A percentile compares a stretch with the other conserved stretches of the same genome.
Conservation (phyloP, 2,888 invertebrate genomes). For the Acholoe squamosa region DNA sequence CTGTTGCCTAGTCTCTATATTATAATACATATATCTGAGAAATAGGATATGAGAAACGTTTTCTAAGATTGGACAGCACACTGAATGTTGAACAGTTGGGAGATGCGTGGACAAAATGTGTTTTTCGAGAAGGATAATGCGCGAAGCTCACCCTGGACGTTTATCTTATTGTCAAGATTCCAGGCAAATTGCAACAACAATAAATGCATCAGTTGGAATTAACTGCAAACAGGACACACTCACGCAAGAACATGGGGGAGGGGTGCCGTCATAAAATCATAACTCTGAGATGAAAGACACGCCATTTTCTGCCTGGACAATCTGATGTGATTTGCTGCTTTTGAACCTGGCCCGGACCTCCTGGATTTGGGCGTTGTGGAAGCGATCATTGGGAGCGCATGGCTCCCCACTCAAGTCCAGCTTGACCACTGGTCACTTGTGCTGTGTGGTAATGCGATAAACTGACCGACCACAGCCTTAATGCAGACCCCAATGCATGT, state of each 20-base stretch:
- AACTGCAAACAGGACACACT: background rate
- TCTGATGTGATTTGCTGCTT: conserved; percentile 48
- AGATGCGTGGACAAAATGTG: too few species aligned
- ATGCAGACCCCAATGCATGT: background rate
- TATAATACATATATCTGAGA: too few species aligned
- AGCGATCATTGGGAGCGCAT: background rate
- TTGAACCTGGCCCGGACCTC: background rate
- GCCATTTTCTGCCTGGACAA: conserved; percentile 49
- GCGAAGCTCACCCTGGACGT: too few species aligned
- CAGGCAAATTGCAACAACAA: background rate
- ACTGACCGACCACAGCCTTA: conserved; percentile 9
- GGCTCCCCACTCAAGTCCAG: background rate
- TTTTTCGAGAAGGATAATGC: too few species aligned
- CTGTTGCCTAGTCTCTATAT: too few species aligned
- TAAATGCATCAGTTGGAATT: conserved; percentile 21
- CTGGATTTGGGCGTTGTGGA: background rate
- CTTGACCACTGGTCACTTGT: conserved; percentile 31
- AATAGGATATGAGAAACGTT: too few species aligned
- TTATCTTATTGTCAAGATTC: too few species aligned
- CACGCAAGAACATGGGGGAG: background rate
- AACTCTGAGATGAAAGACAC: conserved; percentile 22
- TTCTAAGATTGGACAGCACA: too few species aligned
- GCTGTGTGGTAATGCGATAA: conserved; percentile 19
- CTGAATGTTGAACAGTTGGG: too few species aligned
- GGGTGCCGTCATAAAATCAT: background rate